phyloP scores from a whole-genome alignment of 2,888 invertebrate genomes.

The Phorcus lineatus region DNA sequence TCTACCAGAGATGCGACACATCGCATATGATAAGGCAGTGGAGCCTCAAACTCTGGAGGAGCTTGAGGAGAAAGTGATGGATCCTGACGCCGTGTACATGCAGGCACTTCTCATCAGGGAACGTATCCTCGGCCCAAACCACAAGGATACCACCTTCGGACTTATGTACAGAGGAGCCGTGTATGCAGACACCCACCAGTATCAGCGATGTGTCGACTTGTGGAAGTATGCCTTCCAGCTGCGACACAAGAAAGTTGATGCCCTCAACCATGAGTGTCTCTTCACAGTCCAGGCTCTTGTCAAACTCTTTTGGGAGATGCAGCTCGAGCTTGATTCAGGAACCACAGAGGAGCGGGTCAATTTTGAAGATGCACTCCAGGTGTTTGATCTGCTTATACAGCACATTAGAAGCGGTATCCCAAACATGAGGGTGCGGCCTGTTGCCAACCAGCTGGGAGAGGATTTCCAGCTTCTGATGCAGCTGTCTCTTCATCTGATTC shows the following conservation, averaged over 20 bases:
- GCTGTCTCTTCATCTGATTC: slow-evolving; percentile 65
- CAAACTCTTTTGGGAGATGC: slow-evolving; percentile 83
- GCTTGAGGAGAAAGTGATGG: slow-evolving; percentile 46
- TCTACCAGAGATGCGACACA: slow-evolving; percentile 41
- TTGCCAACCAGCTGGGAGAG: slow-evolving; percentile 74
- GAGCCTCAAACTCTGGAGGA: slow-evolving; percentile 58
- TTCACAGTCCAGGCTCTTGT: slow-evolving; percentile 91
- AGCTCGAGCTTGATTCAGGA: slow-evolving; percentile 71
- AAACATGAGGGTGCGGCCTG: slow-evolving; percentile 19
- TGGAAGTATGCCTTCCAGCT: slow-evolving; percentile 90
- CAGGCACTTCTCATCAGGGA: slow-evolving; percentile 92
- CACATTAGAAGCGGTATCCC: slow-evolving; percentile 46
- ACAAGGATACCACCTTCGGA: slow-evolving; percentile 89
- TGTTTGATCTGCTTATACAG: slow-evolving; percentile 82
- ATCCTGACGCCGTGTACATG: slow-evolving; percentile 76
- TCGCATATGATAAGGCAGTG: slow-evolving; percentile 50
- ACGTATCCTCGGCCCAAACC: slow-evolving; percentile 88
- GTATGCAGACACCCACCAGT: slow-evolving; percentile 79
- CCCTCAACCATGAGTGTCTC: slow-evolving; percentile 85
- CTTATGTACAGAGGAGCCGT: slow-evolving; percentile 78
- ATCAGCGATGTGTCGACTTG: slow-evolving; percentile 89
- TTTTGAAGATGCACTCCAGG: slow-evolving; percentile 84
- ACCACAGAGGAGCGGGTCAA: slow-evolving; percentile 76
- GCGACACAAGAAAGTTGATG: slow-evolving; percentile 86
- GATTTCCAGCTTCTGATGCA: slow-evolving; percentile 82